Evolutionary conservation across 1,140 invertebrate species (phyloP), one percentile per base, ranked within the genome.

Genomic region (Drosophila athabasca): DNA sequence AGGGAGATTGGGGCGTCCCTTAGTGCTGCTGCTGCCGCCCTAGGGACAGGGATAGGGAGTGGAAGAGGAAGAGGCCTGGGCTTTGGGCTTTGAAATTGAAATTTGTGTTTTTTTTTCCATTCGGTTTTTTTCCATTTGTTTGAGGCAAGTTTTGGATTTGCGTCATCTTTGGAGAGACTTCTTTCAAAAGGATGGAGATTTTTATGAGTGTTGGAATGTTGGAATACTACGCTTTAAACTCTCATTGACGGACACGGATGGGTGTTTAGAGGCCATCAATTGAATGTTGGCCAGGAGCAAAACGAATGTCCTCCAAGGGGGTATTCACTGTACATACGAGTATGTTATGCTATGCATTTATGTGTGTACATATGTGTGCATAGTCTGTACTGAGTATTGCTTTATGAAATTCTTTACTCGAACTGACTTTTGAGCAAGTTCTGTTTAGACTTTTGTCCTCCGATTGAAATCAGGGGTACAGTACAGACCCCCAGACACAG

Each of bases 1-100:
- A 1, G 11, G 8, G 29, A 39, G 35, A 39, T 39, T 39, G 11
- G 1, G 64, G 35, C 35, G 13, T 55, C 43, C 65, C 66, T 58
- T 26, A 29, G 35, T 13, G 35, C 35, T 50, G 46, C 54, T 60
- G 61, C 17, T 19, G 17, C 17, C 17, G 17, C 80, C 80, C 75
- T 46, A 64, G 66, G 80, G 75, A 83, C 46, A 62, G 58, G 60
- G 70, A 19, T 19, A 19, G 17, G 17, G 17, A 19, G 17, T 19
- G 17, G 17, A 19, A 62, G 19, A 19, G 29, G 2, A 8, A 2
- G 5, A 11, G 17, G 44, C 15, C 19, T 62, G 60, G 43, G 59
- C 19, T 66, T 76, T 48, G 55, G 64, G 60, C 64, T 64, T 51
- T 76, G 72, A 65, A 70, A 77, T 85, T 85, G 67, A 87, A 81